Base-by-base conservation (phyloP, 2,888 invertebrate species). In the Calliphora vomitoria region DNA sequence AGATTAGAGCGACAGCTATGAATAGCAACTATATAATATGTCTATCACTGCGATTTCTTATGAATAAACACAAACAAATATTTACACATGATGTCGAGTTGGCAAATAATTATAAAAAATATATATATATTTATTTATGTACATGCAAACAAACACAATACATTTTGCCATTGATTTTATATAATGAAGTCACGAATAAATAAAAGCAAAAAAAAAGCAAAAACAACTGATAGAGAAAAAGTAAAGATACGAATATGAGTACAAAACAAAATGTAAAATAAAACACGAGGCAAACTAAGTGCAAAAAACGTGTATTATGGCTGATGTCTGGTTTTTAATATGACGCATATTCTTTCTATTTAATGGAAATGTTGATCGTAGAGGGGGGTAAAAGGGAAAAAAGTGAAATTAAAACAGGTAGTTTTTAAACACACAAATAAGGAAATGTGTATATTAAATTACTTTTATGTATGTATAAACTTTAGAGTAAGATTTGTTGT, bases 1-100 rank as follows among this genome's bases (percentile, higher is more conserved):
- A 64, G 8, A 82, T 64, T 78, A 53, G 60, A 82, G 41, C 3
- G 80, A 76, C 86, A 86, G 80, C 80, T 80, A 83, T 76, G 71
- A 71, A 86, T 79, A 76, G 76, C 25, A n/a, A 64, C 31, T 66
- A 80, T 83, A 86, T 18, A 68, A 66, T 13, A 64, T 53, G 82
- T 86, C 83, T 75, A 71, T 82, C 66, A 38, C 1, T n/a, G 18
- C 5, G 8, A 38, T 60, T 38, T 18, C 8, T 60, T 11, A 1
- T 44, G 25, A 38, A 69, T n/a, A 25, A 15, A 50, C 4, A 50
- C 58, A 76, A 15, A 64, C 8, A 72, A 8, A 55, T 44, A 72
- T 60, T 47, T 15, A 68, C 8, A 41, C 38, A 58, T 44, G 18
- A 13, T 84, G 78, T 50, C 41, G 76, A 71, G 83, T 44, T 84